Percentiles rank a stretch among this genome's conserved stretches.
phyloP scores from a whole-genome alignment of 1,140 invertebrate genomes.

The Drosophila fuyamai region DNA sequence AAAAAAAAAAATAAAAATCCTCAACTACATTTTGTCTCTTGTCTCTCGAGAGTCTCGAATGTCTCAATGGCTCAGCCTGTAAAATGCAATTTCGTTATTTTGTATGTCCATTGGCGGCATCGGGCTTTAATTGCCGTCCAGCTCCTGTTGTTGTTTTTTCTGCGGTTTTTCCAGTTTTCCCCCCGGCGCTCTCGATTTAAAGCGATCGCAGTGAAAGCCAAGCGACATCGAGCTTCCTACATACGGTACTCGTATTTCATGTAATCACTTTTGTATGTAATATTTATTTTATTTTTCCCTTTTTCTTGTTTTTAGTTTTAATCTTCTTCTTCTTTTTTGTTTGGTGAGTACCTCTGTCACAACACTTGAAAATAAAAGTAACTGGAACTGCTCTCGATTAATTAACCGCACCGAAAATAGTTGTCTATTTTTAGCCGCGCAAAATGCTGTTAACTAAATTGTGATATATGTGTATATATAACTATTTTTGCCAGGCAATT shows the following conservation, averaged over 20 bases:
- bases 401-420: constrained; percentile 52
- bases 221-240: constrained; percentile 39
- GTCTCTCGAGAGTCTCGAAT: constrained; percentile 22
- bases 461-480: constrained; percentile 2
- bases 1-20: constrained; percentile 26
- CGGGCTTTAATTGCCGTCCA: constrained; percentile 64
- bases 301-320: background rate
- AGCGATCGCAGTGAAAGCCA: constrained; percentile 71
- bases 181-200: constrained; percentile 46
- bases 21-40: constrained; percentile 6
- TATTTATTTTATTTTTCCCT: constrained; percentile 21
- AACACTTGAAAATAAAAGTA: constrained; percentile 3
- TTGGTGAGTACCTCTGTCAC: constrained; percentile 20
- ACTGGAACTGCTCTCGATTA: constrained; percentile 34
- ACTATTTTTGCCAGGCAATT: constrained; percentile 12
- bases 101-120: constrained; percentile 54
- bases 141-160: constrained; percentile 24
- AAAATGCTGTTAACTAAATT: constrained; percentile 20
- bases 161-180: constrained; percentile 74
- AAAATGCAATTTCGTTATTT: constrained; percentile 82
- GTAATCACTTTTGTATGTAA: constrained; percentile 12
- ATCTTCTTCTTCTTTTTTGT: background rate
- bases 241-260: constrained; percentile 8
- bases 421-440: constrained; percentile 32
- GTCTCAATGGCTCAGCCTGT: constrained; percentile 37